A percentile compares a stretch with the other conserved stretches of the same genome.
Evolutionary conservation across 1,140 invertebrate species (phyloP).

Genomic region (Calliopsis andreniformis): DNA sequence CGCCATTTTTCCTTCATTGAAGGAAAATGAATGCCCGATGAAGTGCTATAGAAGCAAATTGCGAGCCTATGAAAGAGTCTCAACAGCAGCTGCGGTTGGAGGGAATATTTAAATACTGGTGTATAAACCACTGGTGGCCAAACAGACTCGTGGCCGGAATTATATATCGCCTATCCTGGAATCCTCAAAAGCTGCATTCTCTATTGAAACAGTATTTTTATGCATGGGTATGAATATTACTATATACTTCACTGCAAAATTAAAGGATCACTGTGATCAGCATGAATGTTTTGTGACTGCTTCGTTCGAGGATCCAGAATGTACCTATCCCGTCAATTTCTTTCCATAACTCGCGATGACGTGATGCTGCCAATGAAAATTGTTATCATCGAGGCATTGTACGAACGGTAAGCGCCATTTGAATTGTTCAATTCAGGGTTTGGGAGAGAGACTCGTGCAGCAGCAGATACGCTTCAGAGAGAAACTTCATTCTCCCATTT

Average conservation of each 20-base stretch:
- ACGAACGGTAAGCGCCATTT: neutral
- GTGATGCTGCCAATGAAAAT: neutral
- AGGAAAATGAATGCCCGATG: no score
- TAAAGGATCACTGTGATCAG: no score
- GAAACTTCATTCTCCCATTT: slow-evolving; percentile 18
- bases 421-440: slow-evolving; percentile 39
- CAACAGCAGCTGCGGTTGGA: neutral
- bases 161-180: no score
- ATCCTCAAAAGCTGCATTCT: no score
- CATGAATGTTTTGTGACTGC: no score
- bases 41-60: neutral
- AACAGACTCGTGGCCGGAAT: no score
- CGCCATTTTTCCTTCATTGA: neutral
- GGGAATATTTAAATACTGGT: neutral
- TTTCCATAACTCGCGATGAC: neutral
- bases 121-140: no score
- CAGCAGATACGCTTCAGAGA: slow-evolving; percentile 43
- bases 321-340: neutral
- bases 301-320: neutral
- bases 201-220: no score
- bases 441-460: neutral
- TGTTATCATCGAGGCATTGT: slow-evolving; percentile 10
- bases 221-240: no score
- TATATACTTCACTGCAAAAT: no score
- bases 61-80: neutral